Evolutionary conservation across 2,797 vertebrate species (phyloP), one percentile per base, ranked within the genome.

Genomic region (Malurus leucopterus): DNA sequence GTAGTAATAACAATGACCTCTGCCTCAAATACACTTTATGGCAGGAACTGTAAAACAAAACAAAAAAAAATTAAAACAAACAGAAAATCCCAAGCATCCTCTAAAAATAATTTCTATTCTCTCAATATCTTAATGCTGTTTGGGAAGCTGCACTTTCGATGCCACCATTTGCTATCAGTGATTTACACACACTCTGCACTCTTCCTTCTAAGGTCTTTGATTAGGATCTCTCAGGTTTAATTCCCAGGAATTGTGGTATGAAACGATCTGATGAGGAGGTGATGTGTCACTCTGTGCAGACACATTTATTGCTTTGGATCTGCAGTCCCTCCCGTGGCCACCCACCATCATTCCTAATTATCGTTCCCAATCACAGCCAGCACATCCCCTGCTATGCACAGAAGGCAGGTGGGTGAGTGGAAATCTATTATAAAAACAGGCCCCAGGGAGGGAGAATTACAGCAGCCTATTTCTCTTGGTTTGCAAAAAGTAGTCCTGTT

Each of bases 371-470:
- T 90, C 84, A 84, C 24, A 86, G 55, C 30, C 68, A 84, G 71
- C 81, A 59, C 74, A 79, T 78, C 59, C 59, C 84, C 90, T 62
- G 67, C 93, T 74, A 88, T 11, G 86, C 89, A 80, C 91, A 93
- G 88, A 95, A 90, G 89, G 92, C 93, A 92, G 89, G 95, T 93
- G 93, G 86, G 74, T 59, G 84, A 93, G 74, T 53, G 51, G 77
- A 86, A 93, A 86, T 92, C 90, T 92, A 86, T 89, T 95, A 89
- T 6, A 86, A 84, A 92, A 92, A 68, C 88, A 89, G 49, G 43
- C 51, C 93, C 65, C 18, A 11, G 71, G 76, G 81, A 90, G 65
- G 20, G 41, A 80, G 82, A 76, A 79, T 77, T 71, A 83, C 58
- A 58, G 41, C 46, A 7, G 29, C 41, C 11, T 73, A 5, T 70